Percentiles rank a stretch among this genome's conserved stretches.
phyloP scores from a whole-genome alignment of 1,140 invertebrate genomes.

The Psilanteris sp. region DNA sequence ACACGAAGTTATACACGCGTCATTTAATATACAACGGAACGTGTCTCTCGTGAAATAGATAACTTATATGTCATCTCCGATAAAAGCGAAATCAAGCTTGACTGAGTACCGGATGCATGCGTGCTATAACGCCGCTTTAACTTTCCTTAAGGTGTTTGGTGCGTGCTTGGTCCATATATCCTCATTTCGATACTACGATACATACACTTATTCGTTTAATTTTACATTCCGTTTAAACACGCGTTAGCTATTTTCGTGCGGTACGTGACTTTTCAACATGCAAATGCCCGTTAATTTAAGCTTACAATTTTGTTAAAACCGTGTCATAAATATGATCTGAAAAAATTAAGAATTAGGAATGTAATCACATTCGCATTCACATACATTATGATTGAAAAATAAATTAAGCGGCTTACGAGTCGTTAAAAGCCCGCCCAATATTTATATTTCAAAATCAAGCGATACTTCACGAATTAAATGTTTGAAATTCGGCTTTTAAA shows the following conservation, averaged over 20 bases:
- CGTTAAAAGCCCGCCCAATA: too few relatives aligned
- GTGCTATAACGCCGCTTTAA: constrained; percentile 53
- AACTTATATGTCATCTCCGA: constrained; percentile 47
- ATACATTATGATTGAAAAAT: too few relatives aligned
- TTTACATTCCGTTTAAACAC: constrained; percentile 29
- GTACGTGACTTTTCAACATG: constrained; percentile 46
- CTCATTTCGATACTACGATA: constrained; percentile 23
- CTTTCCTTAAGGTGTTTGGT: constrained; percentile 24
- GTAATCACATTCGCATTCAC: too few relatives aligned
- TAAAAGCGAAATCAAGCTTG: constrained; percentile 53
- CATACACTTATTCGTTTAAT: constrained; percentile 23
- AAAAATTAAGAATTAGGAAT: too few relatives aligned
- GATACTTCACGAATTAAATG: too few relatives aligned
- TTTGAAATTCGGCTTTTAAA: too few relatives aligned
- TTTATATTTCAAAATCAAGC: too few relatives aligned
- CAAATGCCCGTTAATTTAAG: constrained; percentile 22
- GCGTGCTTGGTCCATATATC: constrained; percentile 34
- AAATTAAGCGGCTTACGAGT: too few relatives aligned
- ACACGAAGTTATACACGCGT: too few relatives aligned
- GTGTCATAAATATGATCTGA: too few relatives aligned
- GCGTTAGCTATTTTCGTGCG: constrained; percentile 25
- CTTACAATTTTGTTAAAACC: too few relatives aligned
- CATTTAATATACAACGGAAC: constrained; percentile 22
- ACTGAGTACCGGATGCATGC: constrained; percentile 51
- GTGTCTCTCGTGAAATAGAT: constrained; percentile 47